Conservation (phyloP, 1,140 invertebrate genomes). For the Metaphire vulgaris region DNA sequence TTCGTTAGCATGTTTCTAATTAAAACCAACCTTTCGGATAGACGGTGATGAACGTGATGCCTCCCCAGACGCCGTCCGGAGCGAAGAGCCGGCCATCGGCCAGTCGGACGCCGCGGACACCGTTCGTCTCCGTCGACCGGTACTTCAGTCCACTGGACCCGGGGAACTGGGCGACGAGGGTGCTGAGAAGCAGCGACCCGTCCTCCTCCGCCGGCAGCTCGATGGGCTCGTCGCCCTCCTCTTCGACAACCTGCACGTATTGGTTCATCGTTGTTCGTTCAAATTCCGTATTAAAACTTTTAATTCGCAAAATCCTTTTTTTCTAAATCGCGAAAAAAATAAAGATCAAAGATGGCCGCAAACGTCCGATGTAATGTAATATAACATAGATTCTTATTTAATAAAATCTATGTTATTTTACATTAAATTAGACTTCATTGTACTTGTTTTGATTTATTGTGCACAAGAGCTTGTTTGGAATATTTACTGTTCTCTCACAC, state of each 20-base stretch:
- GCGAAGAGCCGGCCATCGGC: conserved; percentile 79
- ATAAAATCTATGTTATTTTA: too few species aligned
- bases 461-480: too few species aligned
- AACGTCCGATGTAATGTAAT: too few species aligned
- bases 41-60: conserved; percentile 80
- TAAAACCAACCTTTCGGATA: conserved; percentile 78
- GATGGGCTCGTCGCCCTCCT: conserved; percentile 82
- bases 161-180: conserved; percentile 82
- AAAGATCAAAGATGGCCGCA: too few species aligned
- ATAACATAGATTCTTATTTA: too few species aligned
- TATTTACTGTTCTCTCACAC: too few species aligned
- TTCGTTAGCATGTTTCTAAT: too few species aligned
- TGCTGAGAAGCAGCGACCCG: conserved; percentile 75
- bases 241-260: conserved; percentile 61
- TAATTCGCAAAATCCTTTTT: background rate
- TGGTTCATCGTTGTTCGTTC: conserved; percentile 23
- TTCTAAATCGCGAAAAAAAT: too few species aligned
- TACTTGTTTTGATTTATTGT: too few species aligned
- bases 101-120: conserved; percentile 76
- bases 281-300: background rate
- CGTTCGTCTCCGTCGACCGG: conserved; percentile 73
- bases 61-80: conserved; percentile 77
- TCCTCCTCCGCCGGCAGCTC: conserved; percentile 86
- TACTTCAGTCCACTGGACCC: conserved; percentile 89
- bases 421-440: too few species aligned